Evolutionary conservation across 2,888 invertebrate species (phyloP).

Genomic region (Diarsia brunnea): DNA sequence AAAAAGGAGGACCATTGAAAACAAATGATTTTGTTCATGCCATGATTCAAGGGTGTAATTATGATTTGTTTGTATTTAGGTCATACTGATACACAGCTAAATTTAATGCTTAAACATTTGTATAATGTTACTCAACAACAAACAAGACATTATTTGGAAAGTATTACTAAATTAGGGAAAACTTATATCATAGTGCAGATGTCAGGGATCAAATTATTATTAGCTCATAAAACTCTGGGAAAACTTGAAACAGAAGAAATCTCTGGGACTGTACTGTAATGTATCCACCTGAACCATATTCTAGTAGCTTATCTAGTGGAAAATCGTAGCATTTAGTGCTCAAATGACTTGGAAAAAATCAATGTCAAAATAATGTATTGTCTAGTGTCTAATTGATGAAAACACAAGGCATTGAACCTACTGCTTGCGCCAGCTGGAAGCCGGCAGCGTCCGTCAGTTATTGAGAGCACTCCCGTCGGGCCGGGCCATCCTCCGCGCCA

Average conservation of each 20-base stretch:
- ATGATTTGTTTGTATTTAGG: constrained; percentile 22
- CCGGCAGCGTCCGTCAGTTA: constrained; percentile 90
- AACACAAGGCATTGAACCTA: constrained; percentile 74
- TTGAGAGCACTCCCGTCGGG: constrained; percentile 83
- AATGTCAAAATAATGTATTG: constrained; percentile 60
- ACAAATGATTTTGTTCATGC: background rate
- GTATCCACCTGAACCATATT: constrained; percentile 10
- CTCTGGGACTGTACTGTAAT: constrained; percentile 14
- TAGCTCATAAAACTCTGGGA: constrained; percentile 1
- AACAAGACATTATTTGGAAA: constrained; percentile 16
- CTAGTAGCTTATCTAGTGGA: constrained; percentile 8
- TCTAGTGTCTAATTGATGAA: constrained; percentile 31
- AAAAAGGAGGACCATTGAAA: background rate
- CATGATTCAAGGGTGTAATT: background rate
- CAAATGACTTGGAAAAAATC: constrained; percentile 58
- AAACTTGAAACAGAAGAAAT: constrained; percentile 17
- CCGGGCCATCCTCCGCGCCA: constrained; percentile 87
- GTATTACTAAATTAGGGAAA: constrained; percentile 23
- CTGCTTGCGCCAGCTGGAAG: constrained; percentile 89
- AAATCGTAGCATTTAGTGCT: constrained; percentile 30
- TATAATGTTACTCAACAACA: background rate
- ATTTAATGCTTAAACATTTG: background rate
- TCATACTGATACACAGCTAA: background rate
- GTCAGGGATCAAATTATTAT: constrained; percentile 8
- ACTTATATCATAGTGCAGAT: constrained; percentile 43